Base-by-base conservation (phyloP, 2,113 vertebrate genomes). In the Oreochromis aureus region DNA sequence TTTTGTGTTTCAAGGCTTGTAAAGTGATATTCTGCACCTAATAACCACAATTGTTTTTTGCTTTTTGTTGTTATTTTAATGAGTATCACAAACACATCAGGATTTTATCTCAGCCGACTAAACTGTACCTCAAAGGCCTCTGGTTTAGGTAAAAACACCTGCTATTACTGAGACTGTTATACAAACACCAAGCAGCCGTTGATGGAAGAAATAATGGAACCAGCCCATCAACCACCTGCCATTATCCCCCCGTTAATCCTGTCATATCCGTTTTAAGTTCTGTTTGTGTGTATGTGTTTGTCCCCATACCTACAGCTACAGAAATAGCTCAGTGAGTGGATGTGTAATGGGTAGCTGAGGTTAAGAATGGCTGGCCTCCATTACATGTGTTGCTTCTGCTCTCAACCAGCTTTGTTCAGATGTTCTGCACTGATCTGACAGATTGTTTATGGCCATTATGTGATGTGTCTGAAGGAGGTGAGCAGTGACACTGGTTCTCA, bases 301-400 rank as follows among this genome's bases (percentile, higher is more conserved):
- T 90, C 63, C 54, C 61, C 7, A n/a, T 54, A 41, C 80, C 66
- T 51, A 82, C 86, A 82, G 87, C 90, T 71, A 86, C 92, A 87
- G 83, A 95, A 93, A 94, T 86, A 87, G 90, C 90, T 82, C 5
- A 19, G 80, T 90, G 87, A 93, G 91, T 91, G 92, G 87, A 81
- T 83, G 81, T 53, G 80, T 94, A 92, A 94, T 94, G 90, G 91
- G 56, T 84, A 86, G 81, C 76, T 12, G 16, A 84, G 93, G 94
- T 95, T 88, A 93, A 93, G 88, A 89, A 92, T 30, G 88, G 80
- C 27, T 86, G 80, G 86, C 92, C 90, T 92, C 94, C 93, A 94
- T 94, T 95, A 94, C 85, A 87, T 90, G 78, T 0, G 3, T 27
- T 55, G 86, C 54, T 83, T 83, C 86, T 73, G 85, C 90, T 92